These are phyloP conservation scores for Huso huso DNA, from an alignment of 2,797 vertebrate genomes.

Conservation along the genomic window DNA sequence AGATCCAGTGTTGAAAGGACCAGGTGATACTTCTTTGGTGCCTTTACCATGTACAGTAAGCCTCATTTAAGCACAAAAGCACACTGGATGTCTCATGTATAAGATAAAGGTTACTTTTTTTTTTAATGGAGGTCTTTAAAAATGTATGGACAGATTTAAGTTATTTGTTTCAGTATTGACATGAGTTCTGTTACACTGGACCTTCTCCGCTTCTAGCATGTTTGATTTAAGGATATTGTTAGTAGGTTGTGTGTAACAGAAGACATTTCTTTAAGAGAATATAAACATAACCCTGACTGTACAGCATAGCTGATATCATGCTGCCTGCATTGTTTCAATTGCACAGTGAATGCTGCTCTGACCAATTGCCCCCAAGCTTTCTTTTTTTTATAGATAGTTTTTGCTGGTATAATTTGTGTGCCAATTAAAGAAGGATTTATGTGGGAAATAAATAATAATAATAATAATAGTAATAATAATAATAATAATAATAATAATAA, in stretches of 20 bases:
- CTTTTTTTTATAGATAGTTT: not conserved
- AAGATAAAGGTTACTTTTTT: constrained; percentile 13
- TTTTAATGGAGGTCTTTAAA: constrained; percentile 20
- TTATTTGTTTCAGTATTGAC: constrained; percentile 48
- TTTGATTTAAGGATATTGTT: constrained; percentile 5
- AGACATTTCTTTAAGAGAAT: not conserved
- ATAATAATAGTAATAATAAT: too few relatives aligned
- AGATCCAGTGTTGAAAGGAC: not conserved
- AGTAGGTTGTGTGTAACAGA: not conserved
- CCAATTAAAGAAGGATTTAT: too few relatives aligned
- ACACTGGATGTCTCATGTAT: constrained; percentile 40
- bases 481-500: too few relatives aligned
- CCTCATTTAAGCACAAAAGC: constrained; percentile 45
- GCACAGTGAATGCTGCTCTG: constrained; percentile 10
- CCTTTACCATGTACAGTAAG: constrained; percentile 11
- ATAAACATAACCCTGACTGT: constrained; percentile 3
- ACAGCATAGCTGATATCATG: constrained; percentile 4
- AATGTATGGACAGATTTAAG: constrained; percentile 21
- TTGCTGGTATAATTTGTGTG: not conserved
- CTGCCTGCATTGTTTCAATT: constrained; percentile 17
- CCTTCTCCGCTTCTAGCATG: constrained; percentile 9
- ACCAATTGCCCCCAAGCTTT: constrained; percentile 5
- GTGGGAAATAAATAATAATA: not conserved
- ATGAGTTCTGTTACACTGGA: constrained; percentile 4
- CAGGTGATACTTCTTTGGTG: not conserved